Evolutionary conservation across 1,140 invertebrate genomes (phyloP), one percentile per base, ranked within the genome.

Genomic region (Uloborus diversus): DNA sequence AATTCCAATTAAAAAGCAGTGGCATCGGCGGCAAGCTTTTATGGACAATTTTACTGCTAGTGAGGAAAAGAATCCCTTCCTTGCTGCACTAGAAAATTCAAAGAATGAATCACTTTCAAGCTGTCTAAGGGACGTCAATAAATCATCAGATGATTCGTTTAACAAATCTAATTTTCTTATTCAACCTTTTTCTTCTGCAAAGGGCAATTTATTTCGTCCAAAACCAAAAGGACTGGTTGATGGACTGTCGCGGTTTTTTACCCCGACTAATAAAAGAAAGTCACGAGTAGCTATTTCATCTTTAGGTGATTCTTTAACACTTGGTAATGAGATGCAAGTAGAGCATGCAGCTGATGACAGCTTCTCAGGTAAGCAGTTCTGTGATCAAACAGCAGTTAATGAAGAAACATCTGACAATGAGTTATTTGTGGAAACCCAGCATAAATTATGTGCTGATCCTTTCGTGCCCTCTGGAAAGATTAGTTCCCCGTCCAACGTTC

Each of bases 181-280:
- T 23, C 83, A 90, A 82, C 86, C 84, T 75, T 70, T 76, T 25
- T 25, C 64, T 57, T 69, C 66, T 11, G 23, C 32, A 14, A 30
- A 32, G 23, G n/a, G 30, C 3, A 30, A 42, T 14, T 66, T 49
- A n/a, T 56, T 81, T 64, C 68, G 61, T 57, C 51, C 64, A 13
- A 76, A 81, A 62, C 76, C 69, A 4, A 76, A 81, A 35, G 81
- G 78, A 27, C 66, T 84, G 3, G 75, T 82, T 25, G 85, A 85
- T 70, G 86, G 85, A 14, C 82, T 87, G 4, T 82, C 83, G 14
- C 76, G 82, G 53, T 87, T 86, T 82, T 87, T 87, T 64, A 87
- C 85, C 23, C 84, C 86, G 28, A 83, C 81, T 27, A 84, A 85
- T 65, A 83, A 82, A 68, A 53, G 85, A 23, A 88, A 89, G 84